phyloP scores from a whole-genome alignment of 2,888 invertebrate genomes.

The Ennomos fuscantarius region DNA sequence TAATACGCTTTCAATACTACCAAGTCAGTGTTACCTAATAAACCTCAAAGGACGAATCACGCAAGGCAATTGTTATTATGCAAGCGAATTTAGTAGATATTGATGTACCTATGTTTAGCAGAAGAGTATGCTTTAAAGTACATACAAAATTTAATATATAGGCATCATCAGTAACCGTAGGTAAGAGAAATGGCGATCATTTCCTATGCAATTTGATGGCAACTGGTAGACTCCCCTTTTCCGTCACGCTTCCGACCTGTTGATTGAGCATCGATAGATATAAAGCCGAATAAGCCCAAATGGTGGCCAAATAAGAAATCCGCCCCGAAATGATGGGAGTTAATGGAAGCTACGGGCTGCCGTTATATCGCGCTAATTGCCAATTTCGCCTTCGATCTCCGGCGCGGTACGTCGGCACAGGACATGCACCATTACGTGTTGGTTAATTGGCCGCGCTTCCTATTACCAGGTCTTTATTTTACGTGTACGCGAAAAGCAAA shows the following conservation, averaged over 20 bases:
- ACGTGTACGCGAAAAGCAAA: slow-evolving; percentile 27
- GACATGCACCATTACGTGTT: slow-evolving; percentile 56
- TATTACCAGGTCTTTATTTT: slow-evolving; percentile 46
- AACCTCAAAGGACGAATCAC: too few species aligned
- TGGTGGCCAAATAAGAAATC: slow-evolving; percentile 44
- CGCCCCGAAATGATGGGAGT: slow-evolving; percentile 36
- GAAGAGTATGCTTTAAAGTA: slow-evolving; percentile 14
- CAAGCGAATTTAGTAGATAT: slow-evolving; percentile 10
- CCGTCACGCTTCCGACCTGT: slow-evolving; percentile 46
- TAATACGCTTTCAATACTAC: not conserved
- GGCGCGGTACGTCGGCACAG: slow-evolving; percentile 54
- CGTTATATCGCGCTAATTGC: slow-evolving; percentile 73
- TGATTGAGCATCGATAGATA: slow-evolving; percentile 42
- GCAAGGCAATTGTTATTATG: too few species aligned
- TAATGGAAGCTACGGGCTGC: slow-evolving; percentile 47
- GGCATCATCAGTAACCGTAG: slow-evolving; percentile 12
- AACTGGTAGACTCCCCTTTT: slow-evolving; percentile 36
- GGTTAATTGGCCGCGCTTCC: slow-evolving; percentile 56
- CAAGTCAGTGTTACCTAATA: not conserved
- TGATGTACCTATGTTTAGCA: slow-evolving; percentile 16
- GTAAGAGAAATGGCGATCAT: slow-evolving; percentile 26
- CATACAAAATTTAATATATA: slow-evolving; percentile 12
- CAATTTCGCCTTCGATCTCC: slow-evolving; percentile 79
- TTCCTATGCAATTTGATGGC: slow-evolving; percentile 33
- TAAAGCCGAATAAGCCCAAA: slow-evolving; percentile 30